phyloP scores from a whole-genome alignment of 2,797 vertebrate genomes.

The Myotis findleyi region DNA sequence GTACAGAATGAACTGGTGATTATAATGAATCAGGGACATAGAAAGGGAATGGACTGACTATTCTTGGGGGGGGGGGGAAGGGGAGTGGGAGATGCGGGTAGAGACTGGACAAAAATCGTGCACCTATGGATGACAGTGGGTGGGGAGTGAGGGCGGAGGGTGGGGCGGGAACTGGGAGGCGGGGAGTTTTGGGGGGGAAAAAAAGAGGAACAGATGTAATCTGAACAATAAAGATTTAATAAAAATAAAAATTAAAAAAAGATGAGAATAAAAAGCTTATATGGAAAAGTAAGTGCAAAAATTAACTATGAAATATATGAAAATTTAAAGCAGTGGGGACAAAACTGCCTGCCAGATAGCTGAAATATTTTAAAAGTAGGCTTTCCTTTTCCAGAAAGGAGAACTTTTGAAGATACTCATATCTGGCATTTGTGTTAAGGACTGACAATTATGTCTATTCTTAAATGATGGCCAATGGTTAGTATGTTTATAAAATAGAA shows the following conservation, averaged over 20 bases:
- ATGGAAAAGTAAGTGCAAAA: neutral
- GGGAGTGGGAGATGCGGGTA: too few species aligned
- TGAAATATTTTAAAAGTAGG: slow-evolving; percentile 11
- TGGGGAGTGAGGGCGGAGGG: too few species aligned
- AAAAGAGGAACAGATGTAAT: too few species aligned
- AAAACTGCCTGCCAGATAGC: neutral
- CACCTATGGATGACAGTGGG: too few species aligned
- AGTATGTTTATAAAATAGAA: neutral
- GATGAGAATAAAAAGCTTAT: neutral
- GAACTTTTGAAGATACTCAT: neutral
- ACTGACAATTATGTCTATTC: neutral
- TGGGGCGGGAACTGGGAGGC: too few species aligned
- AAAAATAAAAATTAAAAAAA: neutral
- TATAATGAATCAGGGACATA: too few species aligned
- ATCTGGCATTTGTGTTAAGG: neutral
- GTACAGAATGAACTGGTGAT: too few species aligned
- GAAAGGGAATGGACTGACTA: too few species aligned
- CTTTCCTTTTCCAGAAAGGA: neutral
- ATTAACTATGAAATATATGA: slow-evolving; percentile 3
- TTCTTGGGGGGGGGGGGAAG: too few species aligned
- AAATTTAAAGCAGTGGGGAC: neutral
- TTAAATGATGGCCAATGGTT: neutral
- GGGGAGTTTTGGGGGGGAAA: too few species aligned
- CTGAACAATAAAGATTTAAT: too few species aligned
- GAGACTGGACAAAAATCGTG: too few species aligned